Base-by-base conservation (phyloP, 2,797 vertebrate species). In the Schizopygopsis pylzovi region DNA sequence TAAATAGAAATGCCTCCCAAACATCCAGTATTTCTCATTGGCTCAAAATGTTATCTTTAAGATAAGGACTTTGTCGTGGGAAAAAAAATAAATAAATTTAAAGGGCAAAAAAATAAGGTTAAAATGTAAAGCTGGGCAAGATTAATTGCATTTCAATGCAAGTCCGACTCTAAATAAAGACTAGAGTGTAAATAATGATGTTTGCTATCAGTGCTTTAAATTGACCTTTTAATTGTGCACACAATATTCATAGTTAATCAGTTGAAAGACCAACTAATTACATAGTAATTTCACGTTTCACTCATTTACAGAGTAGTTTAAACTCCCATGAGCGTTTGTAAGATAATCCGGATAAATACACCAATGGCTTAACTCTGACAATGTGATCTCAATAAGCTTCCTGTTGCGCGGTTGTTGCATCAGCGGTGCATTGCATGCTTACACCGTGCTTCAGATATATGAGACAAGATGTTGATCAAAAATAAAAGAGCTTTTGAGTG, bases 401-500 rank as follows among this genome's bases (percentile, higher is more conserved):
- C 84, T 79, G 61, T 89, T 89, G 87, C 88, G 10, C n/a, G 49
- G 81, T 76, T 72, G 78, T 89, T 89, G 88, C 88, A 89, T 89
- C 86, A 89, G 85, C 61, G 5, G 72, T 37, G 83, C 65, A 78
- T 79, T 70, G 45, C 77, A 81, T 45, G 63, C 70, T 75, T 65
- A 22, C 68, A 61, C 80, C 13, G 81, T 54, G 37, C 84, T 82
- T 71, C 72, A 87, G 84, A 59, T 82, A 37, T 80, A 82, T 67
- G 56, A 79, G 81, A 89, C 84, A 52, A 73, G 83, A 90, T 90
- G 86, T 89, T 86, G 86, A 87, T 85, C 82, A 89, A 90, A 87
- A 90, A 78, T 85, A 79, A 76, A 79, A 72, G 56, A 80, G 80
- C 79, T 89, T 88, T 86, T 87, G 86, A 87, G 68, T 82, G 84